phyloP scores from a whole-genome alignment of 1,140 invertebrate species.

The Papilio polyxenes region DNA sequence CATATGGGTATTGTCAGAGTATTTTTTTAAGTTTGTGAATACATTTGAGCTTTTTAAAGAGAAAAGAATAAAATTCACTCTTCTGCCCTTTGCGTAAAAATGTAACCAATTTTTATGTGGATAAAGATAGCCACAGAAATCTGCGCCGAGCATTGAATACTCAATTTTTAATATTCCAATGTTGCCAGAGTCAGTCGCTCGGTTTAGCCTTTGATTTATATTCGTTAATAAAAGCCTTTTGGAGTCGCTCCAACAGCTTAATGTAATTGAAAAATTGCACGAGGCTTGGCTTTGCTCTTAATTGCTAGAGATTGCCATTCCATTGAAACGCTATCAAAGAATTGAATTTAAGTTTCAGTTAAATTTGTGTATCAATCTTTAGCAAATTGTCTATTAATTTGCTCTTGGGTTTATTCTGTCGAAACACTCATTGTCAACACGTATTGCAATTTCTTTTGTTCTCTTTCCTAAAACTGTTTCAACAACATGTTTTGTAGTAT shows the following conservation, averaged over 20 bases:
- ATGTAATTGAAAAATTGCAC: slow-evolving; percentile 24
- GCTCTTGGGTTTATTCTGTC: no score
- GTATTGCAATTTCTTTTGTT: no score
- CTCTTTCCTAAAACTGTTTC: no score
- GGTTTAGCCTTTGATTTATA: slow-evolving; percentile 19
- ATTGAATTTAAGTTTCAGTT: slow-evolving; percentile 14
- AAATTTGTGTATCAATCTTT: background rate
- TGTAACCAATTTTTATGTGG: background rate
- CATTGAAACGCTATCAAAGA: slow-evolving; percentile 21
- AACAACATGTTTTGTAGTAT: no score
- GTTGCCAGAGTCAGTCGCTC: slow-evolving; percentile 1
- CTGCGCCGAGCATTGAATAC: background rate
- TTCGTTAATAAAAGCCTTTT: slow-evolving; percentile 23
- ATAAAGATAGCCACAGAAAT: background rate
- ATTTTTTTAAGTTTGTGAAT: no score
- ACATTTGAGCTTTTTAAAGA: background rate
- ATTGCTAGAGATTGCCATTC: background rate
- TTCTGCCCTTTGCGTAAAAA: background rate
- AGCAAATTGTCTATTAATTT: background rate
- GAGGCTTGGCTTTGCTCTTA: slow-evolving; percentile 21
- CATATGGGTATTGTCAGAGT: no score
- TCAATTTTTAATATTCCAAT: slow-evolving; percentile 20
- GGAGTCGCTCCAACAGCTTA: slow-evolving; percentile 24
- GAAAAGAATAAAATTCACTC: background rate
- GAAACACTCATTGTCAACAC: no score